Conservation (phyloP, 2,113 vertebrate species). For the Nycticorax nycticorax region DNA sequence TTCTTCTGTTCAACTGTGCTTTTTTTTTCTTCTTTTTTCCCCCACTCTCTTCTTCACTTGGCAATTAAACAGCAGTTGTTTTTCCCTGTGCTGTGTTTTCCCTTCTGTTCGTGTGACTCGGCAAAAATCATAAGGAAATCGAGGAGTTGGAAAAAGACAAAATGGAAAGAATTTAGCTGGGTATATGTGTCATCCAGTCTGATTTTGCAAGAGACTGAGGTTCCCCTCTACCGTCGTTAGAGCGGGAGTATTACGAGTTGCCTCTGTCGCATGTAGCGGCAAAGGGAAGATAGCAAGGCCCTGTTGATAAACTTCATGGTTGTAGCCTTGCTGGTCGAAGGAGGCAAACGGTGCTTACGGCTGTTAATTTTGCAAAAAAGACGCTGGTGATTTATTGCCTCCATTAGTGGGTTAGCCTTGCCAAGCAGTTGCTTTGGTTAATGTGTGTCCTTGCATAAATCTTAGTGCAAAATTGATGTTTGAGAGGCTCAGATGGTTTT, state of each 20-base stretch:
- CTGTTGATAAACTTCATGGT: not conserved
- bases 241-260: not conserved
- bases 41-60: not conserved
- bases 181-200: not conserved
- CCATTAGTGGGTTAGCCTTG: not conserved
- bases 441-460: not conserved
- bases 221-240: fast-evolving
- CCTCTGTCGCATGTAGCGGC: not conserved
- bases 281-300: not conserved
- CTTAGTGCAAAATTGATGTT: not conserved
- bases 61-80: not conserved
- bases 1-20: not conserved
- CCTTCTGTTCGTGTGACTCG: not conserved
- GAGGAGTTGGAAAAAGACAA: not conserved
- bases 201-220: not conserved
- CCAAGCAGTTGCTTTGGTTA: not conserved
- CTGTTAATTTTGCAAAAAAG: not conserved
- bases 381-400: not conserved
- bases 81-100: not conserved
- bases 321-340: not conserved
- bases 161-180: not conserved
- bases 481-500: not conserved
- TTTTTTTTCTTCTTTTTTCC: not conserved
- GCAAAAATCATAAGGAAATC: not conserved
- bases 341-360: not conserved